Evolutionary conservation across 2,797 vertebrate genomes (phyloP).

Genomic region (Trematomus bernacchii): DNA sequence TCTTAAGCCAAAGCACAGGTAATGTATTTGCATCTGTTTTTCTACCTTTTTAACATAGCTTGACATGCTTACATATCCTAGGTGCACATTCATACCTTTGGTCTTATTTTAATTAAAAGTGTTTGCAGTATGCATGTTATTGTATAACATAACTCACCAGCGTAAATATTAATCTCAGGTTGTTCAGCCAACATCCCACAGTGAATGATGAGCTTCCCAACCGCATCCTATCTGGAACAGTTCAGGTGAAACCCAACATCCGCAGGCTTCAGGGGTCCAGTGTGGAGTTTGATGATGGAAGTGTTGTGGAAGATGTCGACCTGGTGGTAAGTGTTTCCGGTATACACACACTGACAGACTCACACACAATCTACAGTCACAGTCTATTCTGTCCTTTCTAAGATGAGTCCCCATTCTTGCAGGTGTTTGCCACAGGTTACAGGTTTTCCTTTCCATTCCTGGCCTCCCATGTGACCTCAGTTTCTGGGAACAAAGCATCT

Average conservation of each 20-base stretch:
- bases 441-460: conserved; percentile 86
- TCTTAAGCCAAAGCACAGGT: conserved; percentile 93
- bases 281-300: conserved; percentile 87
- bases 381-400: neutral
- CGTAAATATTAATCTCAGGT: conserved; percentile 59
- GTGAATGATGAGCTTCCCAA: conserved; percentile 87
- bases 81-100: too few relatives aligned
- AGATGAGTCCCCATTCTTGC: conserved; percentile 11
- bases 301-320: conserved; percentile 82
- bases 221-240: conserved; percentile 85
- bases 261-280: conserved; percentile 80
- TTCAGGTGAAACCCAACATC: conserved; percentile 85
- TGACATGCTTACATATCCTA: neutral
- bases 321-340: conserved; percentile 73
- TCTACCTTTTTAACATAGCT: neutral
- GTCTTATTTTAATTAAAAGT: neutral
- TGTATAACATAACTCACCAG: neutral
- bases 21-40: conserved; percentile 12
- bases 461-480: conserved; percentile 75
- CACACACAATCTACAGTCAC: too few relatives aligned
- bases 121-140: neutral
- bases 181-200: conserved; percentile 84
- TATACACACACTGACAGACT: neutral
- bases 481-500: conserved; percentile 75
- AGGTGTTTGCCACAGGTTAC: conserved; percentile 89